Evolutionary conservation across 2,888 invertebrate species (phyloP).

Genomic region (Sipha maydis): DNA sequence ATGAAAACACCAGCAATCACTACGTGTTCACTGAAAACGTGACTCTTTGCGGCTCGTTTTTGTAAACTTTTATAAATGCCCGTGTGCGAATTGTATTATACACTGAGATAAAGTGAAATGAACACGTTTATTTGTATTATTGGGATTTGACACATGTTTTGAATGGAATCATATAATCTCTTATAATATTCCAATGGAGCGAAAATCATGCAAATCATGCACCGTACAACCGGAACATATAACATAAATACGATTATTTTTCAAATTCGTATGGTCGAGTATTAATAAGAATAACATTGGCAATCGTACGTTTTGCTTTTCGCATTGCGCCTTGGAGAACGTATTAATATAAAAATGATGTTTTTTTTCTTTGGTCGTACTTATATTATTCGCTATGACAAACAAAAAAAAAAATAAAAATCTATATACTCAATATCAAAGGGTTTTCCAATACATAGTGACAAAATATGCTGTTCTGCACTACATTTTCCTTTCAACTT

Average conservation of each 20-base stretch:
- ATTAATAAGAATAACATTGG: not conserved
- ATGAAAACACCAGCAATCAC: too few species aligned
- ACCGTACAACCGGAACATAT: not conserved
- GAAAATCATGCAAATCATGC: not conserved
- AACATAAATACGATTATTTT: not conserved
- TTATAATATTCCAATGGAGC: not conserved
- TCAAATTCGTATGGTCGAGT: not conserved
- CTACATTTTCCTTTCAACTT: not conserved
- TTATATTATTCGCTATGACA: not conserved
- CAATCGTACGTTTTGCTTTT: not conserved
- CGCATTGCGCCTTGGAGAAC: not conserved
- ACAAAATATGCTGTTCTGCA: not conserved
- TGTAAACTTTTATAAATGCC: too few species aligned
- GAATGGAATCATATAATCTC: too few species aligned
- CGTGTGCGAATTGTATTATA: too few species aligned
- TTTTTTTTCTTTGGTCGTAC: not conserved
- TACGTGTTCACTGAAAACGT: too few species aligned
- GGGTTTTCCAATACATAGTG: not conserved
- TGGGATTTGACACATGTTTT: too few species aligned
- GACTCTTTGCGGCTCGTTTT: too few species aligned
- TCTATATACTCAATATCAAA: constrained; percentile 19
- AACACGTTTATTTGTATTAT: too few species aligned
- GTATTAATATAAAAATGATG: not conserved
- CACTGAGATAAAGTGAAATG: too few species aligned
- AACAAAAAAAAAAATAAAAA: not conserved